Evolutionary conservation across 1,140 invertebrate species (phyloP), one percentile per base, ranked within the genome.

Genomic region (Eriosoma lanigerum): DNA sequence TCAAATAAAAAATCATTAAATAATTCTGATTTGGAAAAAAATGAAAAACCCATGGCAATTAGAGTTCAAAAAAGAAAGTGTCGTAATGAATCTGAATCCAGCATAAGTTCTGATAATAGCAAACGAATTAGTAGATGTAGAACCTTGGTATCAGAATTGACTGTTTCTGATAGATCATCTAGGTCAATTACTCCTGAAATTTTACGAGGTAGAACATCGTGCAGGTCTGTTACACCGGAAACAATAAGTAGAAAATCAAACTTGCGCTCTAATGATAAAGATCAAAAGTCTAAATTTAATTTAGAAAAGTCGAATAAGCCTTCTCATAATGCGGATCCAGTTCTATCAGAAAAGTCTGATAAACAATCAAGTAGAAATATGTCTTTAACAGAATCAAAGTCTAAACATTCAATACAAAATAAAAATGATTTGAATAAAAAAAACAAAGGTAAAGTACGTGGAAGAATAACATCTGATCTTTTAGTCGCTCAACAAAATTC

Each of bases 111-210:
- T 46, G 75, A 78, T 26, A 62, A 44, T 29, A 78, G 56, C 10
- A 78, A 78, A 48, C 56, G n/a, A 0, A 21, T 12, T 48, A 78
- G 8, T 6, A 62, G 0, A n/a, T 8, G 29, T 62, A 60, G 29
- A 21, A 62, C n/a, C 48, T 62, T 44, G 26, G 6, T 52, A n/a
- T 26, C 21, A 17, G 54, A 78, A 29, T 38, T 46, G 44, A 48
- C n/a, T 24, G 1, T 60, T 26, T 78, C 38, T 6, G 56, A 78
- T 62, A 78, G 75, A 4, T 78, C 75, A 0, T 62, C 75, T 60
- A 62, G 75, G 8, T 78, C 75, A 29, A 38, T 78, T 26, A 78
- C 75, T 78, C 75, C 75, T 62, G 75, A 78, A 13, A 60, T 26
- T 46, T 5, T 62, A 0, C 60, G 21, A 62, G 19, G 56, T 46